These are phyloP conservation scores for Chunga burmeisteri DNA, from an alignment of 2,113 vertebrate genomes.

Conservation along the genomic window DNA sequence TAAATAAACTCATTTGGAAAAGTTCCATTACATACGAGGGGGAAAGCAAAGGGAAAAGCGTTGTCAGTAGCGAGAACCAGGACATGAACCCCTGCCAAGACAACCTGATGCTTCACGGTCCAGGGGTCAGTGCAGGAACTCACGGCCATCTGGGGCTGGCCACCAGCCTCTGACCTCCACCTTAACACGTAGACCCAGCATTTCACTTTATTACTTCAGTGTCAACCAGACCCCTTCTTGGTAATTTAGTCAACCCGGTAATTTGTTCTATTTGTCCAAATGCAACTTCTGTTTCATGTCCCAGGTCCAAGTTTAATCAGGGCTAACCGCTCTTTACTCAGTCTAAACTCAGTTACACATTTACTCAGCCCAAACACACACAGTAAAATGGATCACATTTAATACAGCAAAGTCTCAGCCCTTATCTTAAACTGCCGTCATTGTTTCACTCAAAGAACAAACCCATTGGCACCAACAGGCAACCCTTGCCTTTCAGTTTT, in stretches of 20 bases:
- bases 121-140: background rate
- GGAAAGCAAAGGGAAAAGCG: background rate
- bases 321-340: background rate
- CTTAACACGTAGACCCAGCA: fast-evolving
- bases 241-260: background rate
- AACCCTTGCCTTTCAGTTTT: background rate
- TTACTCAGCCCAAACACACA: background rate
- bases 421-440: background rate
- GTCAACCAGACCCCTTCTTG: background rate
- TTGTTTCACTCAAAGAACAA: background rate
- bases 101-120: too few relatives aligned
- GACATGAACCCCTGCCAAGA: fast-evolving
- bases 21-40: background rate
- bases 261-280: background rate
- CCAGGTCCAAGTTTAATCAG: background rate
- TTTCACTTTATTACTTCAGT: background rate
- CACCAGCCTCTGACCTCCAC: background rate
- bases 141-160: fast-evolving
- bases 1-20: background rate
- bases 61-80: background rate
- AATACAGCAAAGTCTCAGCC: background rate
- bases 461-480: fast-evolving
- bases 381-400: background rate
- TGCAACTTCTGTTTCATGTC: background rate
- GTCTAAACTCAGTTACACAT: background rate